phyloP scores from a whole-genome alignment of 30 jellyfish, hydroid and myxozoan species.

The Calvadosia cruxmelitensis region DNA sequence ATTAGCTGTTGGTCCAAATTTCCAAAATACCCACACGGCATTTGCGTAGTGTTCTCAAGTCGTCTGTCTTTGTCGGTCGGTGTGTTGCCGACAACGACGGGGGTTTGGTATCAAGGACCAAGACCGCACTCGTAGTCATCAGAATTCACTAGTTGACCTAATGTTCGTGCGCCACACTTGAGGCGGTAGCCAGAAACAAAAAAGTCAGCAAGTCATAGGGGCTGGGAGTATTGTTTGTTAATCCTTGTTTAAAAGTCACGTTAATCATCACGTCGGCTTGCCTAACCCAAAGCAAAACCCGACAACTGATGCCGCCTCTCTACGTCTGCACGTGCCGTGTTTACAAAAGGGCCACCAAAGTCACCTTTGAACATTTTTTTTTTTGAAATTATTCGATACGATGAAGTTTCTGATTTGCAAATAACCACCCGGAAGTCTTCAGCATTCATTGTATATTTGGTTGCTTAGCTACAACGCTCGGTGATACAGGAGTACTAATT shows the following conservation, averaged over 20 bases:
- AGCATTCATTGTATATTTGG: too few relatives aligned
- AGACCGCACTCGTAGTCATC: not conserved
- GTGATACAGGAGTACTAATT: too few relatives aligned
- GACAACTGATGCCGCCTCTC: not conserved
- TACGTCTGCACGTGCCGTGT: too few relatives aligned
- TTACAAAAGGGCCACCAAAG: too few relatives aligned
- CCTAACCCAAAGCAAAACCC: not conserved
- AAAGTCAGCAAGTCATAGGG: not conserved
- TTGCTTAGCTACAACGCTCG: too few relatives aligned
- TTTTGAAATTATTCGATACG: too few relatives aligned
- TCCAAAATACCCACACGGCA: not conserved
- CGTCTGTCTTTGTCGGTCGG: not conserved
- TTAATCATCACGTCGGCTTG: not conserved
- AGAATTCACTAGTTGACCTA: not conserved
- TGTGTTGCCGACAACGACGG: not conserved
- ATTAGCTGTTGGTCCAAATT: not conserved
- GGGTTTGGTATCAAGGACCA: not conserved
- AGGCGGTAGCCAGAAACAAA: not conserved
- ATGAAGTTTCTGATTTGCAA: too few relatives aligned
- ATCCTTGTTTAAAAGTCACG: slow-evolving; percentile 1
- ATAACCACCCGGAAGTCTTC: too few relatives aligned
- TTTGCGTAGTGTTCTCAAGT: not conserved
- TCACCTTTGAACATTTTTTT: too few relatives aligned
- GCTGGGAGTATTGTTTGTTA: not conserved
- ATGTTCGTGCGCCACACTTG: not conserved